These are phyloP conservation scores for Sprattus sprattus DNA, from an alignment of 2,113 vertebrate species.

Conservation along the genomic window DNA sequence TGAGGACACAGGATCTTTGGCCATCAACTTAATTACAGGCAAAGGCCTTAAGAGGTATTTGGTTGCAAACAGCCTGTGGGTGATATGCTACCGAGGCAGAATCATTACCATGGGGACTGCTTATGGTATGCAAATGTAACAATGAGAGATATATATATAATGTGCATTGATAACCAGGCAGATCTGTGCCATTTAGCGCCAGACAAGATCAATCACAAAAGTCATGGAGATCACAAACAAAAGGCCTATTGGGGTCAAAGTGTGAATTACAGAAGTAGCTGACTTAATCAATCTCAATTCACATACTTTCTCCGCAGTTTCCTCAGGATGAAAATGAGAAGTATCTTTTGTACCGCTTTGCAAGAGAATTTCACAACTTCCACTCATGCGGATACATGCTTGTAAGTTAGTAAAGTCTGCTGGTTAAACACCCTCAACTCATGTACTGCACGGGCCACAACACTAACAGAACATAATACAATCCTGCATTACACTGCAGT, in stretches of 20 bases:
- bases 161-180: not conserved
- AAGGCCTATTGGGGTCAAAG: not conserved
- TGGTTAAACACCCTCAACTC: not conserved
- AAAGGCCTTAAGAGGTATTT: not conserved
- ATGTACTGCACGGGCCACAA: not conserved
- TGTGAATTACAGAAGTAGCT: not conserved
- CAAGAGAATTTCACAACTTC: not conserved
- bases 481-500: not conserved
- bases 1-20: constrained; percentile 12
- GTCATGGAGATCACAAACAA: not conserved
- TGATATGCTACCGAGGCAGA: too few species aligned
- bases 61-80: not conserved
- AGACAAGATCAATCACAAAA: not conserved
- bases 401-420: not conserved
- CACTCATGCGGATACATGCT: not conserved
- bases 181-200: too few species aligned
- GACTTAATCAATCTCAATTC: not conserved
- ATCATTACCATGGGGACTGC: not conserved
- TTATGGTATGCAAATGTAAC: not conserved
- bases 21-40: not conserved
- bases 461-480: not conserved
- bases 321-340: not conserved
- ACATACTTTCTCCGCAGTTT: not conserved
- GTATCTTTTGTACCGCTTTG: not conserved
- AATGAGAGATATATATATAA: not conserved